Evolutionary conservation across 2,797 vertebrate genomes (phyloP).

Genomic region (Loris lydekkerianus): DNA sequence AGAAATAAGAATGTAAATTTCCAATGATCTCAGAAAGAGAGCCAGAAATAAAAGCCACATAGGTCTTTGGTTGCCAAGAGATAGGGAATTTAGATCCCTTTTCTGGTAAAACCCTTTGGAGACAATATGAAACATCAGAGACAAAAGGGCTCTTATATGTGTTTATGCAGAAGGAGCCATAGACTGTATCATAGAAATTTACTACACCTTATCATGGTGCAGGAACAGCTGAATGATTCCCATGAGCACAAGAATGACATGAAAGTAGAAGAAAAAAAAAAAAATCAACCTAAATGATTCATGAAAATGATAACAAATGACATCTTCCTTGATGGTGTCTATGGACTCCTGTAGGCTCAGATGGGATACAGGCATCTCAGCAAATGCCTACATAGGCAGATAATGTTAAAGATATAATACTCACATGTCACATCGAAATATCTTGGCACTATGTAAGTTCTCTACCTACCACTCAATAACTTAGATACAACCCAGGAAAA

Average conservation of each 20-base stretch:
- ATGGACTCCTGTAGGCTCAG: background rate
- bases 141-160: conserved; percentile 33
- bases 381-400: background rate
- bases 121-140: background rate
- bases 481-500: background rate
- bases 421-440: conserved; percentile 23
- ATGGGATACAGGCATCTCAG: background rate
- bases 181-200: conserved; percentile 47
- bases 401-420: conserved; percentile 17
- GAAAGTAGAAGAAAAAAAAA: conserved; percentile 30
- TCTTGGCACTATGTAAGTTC: background rate
- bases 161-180: background rate
- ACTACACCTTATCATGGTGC: background rate
- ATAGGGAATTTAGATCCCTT: background rate
- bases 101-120: conserved; percentile 27
- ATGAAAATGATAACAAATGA: conserved; percentile 10
- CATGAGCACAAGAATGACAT: background rate
- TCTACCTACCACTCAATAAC: background rate
- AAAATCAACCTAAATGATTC: background rate
- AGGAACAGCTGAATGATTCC: conserved; percentile 38
- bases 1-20: conserved; percentile 43
- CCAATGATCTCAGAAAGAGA: conserved; percentile 10
- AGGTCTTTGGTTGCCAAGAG: conserved; percentile 7
- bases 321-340: background rate
- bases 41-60: conserved; percentile 25